These are phyloP conservation scores for Augochlora pura DNA, from an alignment of 1,140 invertebrate genomes.

Conservation along the genomic window DNA sequence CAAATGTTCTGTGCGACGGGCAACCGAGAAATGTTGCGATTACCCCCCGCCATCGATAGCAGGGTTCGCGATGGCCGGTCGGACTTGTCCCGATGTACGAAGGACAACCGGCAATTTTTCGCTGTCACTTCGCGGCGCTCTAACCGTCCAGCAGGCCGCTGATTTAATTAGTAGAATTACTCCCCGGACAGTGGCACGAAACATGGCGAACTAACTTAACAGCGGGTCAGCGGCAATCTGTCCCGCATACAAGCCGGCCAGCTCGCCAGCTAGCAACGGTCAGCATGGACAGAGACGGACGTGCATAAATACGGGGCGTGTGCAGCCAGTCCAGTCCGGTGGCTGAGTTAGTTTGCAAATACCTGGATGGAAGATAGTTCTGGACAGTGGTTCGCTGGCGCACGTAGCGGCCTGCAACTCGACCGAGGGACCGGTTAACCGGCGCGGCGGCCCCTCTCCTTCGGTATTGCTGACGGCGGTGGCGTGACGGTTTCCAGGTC, in stretches of 20 bases:
- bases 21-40: too few relatives aligned
- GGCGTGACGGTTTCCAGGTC: slow-evolving; percentile 30
- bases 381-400: slow-evolving; percentile 8
- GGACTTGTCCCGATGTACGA: background rate
- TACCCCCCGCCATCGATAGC: too few relatives aligned
- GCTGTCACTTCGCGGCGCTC: slow-evolving; percentile 19
- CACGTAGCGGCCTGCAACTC: background rate
- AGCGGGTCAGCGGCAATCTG: slow-evolving; percentile 59
- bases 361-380: slow-evolving; percentile 52
- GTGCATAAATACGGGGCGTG: slow-evolving; percentile 24
- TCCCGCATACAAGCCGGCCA: slow-evolving; percentile 29
- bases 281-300: slow-evolving; percentile 9
- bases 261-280: background rate
- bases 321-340: background rate
- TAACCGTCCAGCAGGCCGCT: background rate
- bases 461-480: background rate
- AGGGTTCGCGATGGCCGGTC: too few relatives aligned
- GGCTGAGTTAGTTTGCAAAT: slow-evolving; percentile 57
- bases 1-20: too few relatives aligned
- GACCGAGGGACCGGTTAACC: too few relatives aligned
- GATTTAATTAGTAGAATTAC: slow-evolving; percentile 65
- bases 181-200: slow-evolving; percentile 48
- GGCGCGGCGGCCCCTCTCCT: background rate
- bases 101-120: slow-evolving; percentile 39
- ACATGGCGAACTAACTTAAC: slow-evolving; percentile 64